Evolutionary conservation across 2,797 vertebrate species (phyloP), one percentile per base, ranked within the genome.

Genomic region (Acanthopagrus latus): DNA sequence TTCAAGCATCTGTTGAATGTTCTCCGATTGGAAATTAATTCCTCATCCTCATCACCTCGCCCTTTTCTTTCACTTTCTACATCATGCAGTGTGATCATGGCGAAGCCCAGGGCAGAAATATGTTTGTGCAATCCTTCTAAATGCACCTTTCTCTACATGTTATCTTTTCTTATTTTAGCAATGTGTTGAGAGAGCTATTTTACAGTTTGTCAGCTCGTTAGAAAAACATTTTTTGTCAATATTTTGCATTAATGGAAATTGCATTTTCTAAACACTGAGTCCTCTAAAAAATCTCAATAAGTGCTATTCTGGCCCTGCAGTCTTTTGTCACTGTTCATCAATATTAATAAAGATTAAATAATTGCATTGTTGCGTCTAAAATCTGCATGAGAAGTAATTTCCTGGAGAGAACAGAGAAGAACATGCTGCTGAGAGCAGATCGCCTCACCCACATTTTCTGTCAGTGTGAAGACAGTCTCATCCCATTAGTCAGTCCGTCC

Each of bases 401-500:
- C 63, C 66, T 47, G 21, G 60, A 48, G 50, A 71, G 57, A 23
- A 47, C 59, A 52, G 54, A 76, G 50, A 64, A 18, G 60, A 52
- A 48, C 71, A 57, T 48, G 16, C 43, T 66, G 25, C 71, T 29
- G 25, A 72, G 57, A 70, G 48, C 72, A 57, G 57, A 82, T 80
- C 79, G 63, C 52, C 56, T 59, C 43, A 29, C 74, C 51, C 70
- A 52, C 76, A 82, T 86, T 58, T 57, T 48, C 80, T 77, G 71
- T 86, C 86, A 78, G 63, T 20, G 47, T 57, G 64, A 55, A 76
- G 63, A 67, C 67, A 64, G 71, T 83, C 75, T 59, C 71, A 82
- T 70, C 82, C 75, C 67, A 77, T 88, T 86, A 86, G 74, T 75
- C 75, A 73, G 81, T 86, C 77, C 33, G 41, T 71, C 73, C 71